Conservation (phyloP, 2,797 vertebrate genomes). For the Tapera naevia region DNA sequence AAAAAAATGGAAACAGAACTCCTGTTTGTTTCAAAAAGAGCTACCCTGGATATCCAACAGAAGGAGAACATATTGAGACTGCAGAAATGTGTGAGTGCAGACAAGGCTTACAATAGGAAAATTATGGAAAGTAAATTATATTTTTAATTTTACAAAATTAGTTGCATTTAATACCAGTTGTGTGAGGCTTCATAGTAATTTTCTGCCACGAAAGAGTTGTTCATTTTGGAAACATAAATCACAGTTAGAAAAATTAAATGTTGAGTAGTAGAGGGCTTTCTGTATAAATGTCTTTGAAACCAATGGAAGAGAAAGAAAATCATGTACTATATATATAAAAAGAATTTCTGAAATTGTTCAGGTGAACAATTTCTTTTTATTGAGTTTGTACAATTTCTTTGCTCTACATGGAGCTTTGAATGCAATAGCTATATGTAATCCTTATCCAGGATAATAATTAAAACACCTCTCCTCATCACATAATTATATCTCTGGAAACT, state of each 20-base stretch:
- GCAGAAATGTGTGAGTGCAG: background rate
- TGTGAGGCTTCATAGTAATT: background rate
- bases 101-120: background rate
- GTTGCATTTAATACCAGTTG: background rate
- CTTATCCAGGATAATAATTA: conserved; percentile 13
- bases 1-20: background rate
- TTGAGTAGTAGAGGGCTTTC: background rate
- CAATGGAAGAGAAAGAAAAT: background rate
- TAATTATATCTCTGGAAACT: conserved; percentile 40
- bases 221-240: background rate
- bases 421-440: background rate
- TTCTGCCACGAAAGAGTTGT: background rate
- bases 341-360: background rate
- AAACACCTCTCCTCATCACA: background rate
- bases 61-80: background rate
- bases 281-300: background rate
- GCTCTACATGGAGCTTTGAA: background rate
- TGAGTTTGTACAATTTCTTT: background rate
- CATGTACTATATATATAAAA: background rate
- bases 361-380: background rate
- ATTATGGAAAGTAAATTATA: background rate
- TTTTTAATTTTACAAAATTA: background rate
- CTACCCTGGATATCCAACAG: background rate
- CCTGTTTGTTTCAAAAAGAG: background rate
- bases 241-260: background rate